phyloP scores from a whole-genome alignment of 2,888 invertebrate genomes.

The Agapostemon virescens region DNA sequence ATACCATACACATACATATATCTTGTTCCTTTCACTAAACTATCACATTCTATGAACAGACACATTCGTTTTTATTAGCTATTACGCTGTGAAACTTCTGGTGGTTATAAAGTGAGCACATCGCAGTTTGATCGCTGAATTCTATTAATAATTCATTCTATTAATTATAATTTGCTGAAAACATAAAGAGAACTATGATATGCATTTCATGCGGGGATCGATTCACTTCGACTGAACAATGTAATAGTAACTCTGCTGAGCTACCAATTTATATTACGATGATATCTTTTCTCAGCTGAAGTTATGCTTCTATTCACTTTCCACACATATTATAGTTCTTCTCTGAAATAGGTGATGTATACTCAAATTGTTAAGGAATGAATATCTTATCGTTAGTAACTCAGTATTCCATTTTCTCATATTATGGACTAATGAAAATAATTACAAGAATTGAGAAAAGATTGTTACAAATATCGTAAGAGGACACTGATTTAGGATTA shows the following conservation, averaged over 20 bases:
- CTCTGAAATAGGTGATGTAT: no score
- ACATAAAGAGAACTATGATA: background rate
- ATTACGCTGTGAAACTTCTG: background rate
- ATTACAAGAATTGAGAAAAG: no score
- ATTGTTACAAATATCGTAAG: no score
- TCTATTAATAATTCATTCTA: no score
- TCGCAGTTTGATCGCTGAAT: background rate
- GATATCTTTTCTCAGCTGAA: background rate
- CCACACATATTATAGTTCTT: background rate
- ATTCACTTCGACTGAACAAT: conserved; percentile 6
- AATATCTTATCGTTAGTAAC: no score
- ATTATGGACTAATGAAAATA: no score
- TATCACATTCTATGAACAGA: background rate
- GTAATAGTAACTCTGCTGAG: background rate
- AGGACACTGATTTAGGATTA: no score
- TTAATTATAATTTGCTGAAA: background rate
- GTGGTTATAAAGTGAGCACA: background rate
- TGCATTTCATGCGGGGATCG: conserved; percentile 8
- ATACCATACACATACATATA: background rate
- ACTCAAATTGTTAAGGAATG: no score
- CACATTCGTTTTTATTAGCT: background rate
- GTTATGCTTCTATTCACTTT: background rate
- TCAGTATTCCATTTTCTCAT: no score
- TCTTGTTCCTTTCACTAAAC: background rate
- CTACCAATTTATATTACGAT: conserved; percentile 1